Evolutionary conservation across 2,113 vertebrate species (phyloP).

Genomic region (Emydura subglobosa): DNA sequence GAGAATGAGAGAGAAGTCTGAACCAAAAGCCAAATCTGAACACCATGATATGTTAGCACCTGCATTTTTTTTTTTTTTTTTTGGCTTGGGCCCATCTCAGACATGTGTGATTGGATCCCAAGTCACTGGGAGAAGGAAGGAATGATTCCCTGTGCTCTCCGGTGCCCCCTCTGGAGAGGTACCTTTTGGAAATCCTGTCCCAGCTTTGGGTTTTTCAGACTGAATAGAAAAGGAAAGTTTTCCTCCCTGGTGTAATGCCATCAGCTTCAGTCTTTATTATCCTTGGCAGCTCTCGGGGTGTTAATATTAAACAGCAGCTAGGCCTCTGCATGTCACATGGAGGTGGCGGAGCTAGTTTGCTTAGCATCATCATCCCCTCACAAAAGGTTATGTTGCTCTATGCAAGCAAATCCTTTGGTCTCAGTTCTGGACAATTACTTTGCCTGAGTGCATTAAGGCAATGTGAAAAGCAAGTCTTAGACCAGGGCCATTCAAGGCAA

Average conservation of each 20-base stretch:
- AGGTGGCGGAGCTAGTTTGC: neutral
- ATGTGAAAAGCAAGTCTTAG: neutral
- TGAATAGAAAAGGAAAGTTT: neutral
- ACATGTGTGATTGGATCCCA: neutral
- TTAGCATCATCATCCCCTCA: neutral
- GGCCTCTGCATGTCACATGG: neutral
- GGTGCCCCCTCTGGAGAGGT: neutral
- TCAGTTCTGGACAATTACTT: accelerated
- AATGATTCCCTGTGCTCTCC: neutral
- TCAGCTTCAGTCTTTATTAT: neutral
- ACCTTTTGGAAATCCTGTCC: neutral
- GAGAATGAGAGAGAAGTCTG: neutral
- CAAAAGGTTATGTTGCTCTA: neutral
- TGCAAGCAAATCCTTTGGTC: neutral
- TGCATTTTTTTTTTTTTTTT: neutral
- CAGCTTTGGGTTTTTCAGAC: neutral
- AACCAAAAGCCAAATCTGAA: neutral
- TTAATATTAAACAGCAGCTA: neutral
- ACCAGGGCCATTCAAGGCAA: neutral
- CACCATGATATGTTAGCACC: neutral
- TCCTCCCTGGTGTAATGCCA: neutral
- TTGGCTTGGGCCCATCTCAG: neutral
- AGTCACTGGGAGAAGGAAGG: neutral
- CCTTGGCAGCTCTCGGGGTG: neutral
- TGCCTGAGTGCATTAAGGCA: neutral